These are phyloP conservation scores for Beaufortia kweichowensis DNA, from an alignment of 2,113 vertebrate species.

Conservation along the genomic window DNA sequence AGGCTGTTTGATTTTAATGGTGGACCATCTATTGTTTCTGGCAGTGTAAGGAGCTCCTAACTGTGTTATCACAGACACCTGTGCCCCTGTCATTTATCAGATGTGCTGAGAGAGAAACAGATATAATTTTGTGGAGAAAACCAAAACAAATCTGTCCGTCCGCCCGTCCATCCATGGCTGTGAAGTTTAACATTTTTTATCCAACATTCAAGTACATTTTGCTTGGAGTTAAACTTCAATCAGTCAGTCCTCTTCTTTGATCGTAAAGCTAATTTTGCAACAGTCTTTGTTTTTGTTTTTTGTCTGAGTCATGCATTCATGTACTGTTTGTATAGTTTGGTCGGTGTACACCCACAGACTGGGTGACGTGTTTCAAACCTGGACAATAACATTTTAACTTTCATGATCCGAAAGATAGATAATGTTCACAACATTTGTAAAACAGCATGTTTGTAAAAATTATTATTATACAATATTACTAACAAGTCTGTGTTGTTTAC, in stretches of 20 bases:
- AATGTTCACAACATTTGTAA: neutral
- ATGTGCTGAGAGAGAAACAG: neutral
- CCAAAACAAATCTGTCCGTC: neutral
- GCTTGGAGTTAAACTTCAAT: too few relatives aligned
- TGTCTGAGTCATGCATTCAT: neutral
- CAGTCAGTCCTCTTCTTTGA: neutral
- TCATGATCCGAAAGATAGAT: neutral
- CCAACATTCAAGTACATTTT: too few relatives aligned
- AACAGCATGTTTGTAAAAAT: neutral
- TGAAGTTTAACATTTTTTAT: too few relatives aligned
- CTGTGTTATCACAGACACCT: conserved; percentile 5
- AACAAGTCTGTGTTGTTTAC: neutral
- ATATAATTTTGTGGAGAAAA: neutral
- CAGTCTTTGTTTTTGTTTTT: conserved; percentile 10
- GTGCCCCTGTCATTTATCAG: neutral
- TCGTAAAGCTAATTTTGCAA: conserved; percentile 39
- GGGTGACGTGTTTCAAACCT: neutral
- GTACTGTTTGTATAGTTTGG: conserved; percentile 35
- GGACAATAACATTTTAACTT: neutral
- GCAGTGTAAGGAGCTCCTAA: neutral
- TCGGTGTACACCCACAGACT: neutral
- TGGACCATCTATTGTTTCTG: neutral
- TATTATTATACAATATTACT: neutral
- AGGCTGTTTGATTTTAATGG: conserved; percentile 37
- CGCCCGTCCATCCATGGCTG: too few relatives aligned